Evolutionary conservation across 1,140 invertebrate genomes (phyloP).

Genomic region (Zaprionus taronus): DNA sequence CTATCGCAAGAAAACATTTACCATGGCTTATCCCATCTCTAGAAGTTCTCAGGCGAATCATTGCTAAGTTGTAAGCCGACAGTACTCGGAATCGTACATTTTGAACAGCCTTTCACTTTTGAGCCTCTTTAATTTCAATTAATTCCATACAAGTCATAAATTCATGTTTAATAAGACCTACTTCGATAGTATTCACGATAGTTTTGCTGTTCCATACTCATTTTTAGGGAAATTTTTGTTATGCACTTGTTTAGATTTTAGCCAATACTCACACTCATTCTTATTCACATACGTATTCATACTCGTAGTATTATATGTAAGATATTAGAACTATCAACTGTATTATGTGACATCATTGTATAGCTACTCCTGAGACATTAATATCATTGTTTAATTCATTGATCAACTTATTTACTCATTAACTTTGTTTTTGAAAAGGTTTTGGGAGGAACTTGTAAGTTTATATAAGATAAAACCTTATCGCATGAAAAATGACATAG

Average conservation of each 20-base stretch:
- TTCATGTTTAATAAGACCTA: not conserved
- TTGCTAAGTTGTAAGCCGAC: too few relatives aligned
- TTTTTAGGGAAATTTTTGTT: not conserved
- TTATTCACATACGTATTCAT: conserved; percentile 1
- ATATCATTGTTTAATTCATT: not conserved
- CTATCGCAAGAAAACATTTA: not conserved
- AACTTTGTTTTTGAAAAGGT: too few relatives aligned
- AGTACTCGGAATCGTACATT: too few relatives aligned
- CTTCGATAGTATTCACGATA: not conserved
- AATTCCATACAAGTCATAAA: not conserved
- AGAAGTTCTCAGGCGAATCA: too few relatives aligned
- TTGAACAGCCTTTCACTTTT: too few relatives aligned
- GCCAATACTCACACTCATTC: not conserved
- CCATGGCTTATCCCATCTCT: not conserved
- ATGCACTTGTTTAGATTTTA: not conserved
- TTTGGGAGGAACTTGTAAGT: too few relatives aligned
- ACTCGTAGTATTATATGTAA: not conserved
- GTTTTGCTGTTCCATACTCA: not conserved
- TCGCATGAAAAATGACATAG: too few relatives aligned
- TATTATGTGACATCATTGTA: not conserved
- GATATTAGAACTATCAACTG: not conserved
- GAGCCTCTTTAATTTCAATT: not conserved
- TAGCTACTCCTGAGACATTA: not conserved
- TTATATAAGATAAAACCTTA: too few relatives aligned
- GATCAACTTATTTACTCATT: not conserved